These are phyloP conservation scores for Chlorodrepanis virens DNA, from an alignment of 2,113 vertebrate species.

Conservation along the genomic window DNA sequence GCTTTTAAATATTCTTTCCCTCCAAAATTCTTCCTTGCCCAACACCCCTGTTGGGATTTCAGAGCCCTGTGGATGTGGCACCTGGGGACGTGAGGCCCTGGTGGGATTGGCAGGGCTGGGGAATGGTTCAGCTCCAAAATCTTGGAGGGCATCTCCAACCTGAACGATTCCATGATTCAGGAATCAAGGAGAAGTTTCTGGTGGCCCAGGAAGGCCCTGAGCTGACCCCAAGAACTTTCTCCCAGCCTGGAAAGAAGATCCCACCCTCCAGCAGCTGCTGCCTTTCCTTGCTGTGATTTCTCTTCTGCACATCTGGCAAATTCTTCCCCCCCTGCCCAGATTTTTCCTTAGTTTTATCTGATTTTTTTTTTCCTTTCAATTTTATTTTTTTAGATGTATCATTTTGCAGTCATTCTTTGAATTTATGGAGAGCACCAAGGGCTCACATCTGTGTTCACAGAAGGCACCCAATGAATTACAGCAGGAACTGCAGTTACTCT, in stretches of 20 bases:
- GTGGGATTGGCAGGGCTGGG: background rate
- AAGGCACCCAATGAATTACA: background rate
- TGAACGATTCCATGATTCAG: background rate
- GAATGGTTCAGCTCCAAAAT: background rate
- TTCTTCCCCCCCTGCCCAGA: no score
- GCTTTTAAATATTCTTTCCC: background rate
- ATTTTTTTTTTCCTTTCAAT: background rate
- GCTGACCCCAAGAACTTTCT: background rate
- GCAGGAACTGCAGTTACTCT: background rate
- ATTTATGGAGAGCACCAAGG: background rate
- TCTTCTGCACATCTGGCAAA: background rate
- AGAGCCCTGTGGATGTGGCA: rapidly evolving
- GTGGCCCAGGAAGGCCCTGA: background rate
- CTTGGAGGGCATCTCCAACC: background rate
- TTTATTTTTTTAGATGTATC: background rate
- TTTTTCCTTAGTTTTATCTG: background rate
- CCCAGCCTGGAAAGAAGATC: background rate
- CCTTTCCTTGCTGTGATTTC: background rate
- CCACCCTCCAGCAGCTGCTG: background rate
- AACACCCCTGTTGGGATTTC: background rate
- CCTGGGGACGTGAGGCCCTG: rapidly evolving
- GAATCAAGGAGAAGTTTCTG: background rate
- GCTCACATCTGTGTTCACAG: background rate
- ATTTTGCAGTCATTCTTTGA: background rate
- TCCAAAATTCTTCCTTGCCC: background rate